Conservation (phyloP, 2,113 vertebrate genomes). For the Scolopax mira region DNA sequence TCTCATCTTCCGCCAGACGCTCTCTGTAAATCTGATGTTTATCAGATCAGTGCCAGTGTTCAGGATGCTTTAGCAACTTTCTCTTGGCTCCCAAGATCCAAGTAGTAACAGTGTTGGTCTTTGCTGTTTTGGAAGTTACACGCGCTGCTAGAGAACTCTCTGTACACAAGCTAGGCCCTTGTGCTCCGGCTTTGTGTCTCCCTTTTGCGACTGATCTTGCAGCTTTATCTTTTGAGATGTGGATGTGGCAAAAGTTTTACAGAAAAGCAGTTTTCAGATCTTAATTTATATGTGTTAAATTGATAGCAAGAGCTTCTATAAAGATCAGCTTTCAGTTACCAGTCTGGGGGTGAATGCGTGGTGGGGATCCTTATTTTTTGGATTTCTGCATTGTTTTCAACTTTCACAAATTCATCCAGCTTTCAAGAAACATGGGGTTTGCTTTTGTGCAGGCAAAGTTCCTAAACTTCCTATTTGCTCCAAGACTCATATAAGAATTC, state of each 20-base stretch:
- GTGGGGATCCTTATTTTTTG: not conserved
- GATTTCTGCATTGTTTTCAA: not conserved
- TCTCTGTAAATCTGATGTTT: not conserved
- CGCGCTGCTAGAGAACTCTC: not conserved
- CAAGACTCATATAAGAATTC: not conserved
- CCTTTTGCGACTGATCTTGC: not conserved
- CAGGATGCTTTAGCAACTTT: not conserved
- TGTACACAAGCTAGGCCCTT: not conserved
- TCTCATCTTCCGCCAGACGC: not conserved
- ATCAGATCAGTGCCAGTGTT: not conserved
- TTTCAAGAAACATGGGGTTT: not conserved
- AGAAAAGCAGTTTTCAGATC: not conserved
- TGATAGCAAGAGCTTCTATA: not conserved
- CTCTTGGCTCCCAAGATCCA: not conserved
- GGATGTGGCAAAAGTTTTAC: not conserved
- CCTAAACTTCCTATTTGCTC: not conserved
- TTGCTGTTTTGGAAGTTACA: not conserved
- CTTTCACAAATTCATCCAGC: not conserved
- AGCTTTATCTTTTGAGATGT: not conserved
- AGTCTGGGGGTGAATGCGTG: not conserved
- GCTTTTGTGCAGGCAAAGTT: not conserved
- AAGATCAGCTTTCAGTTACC: not conserved
- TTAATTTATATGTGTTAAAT: not conserved
- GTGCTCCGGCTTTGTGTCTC: not conserved
- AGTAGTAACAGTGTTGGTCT: not conserved